Conservation (phyloP, 1,140 invertebrate genomes). For the Paracyclopina nana region DNA sequence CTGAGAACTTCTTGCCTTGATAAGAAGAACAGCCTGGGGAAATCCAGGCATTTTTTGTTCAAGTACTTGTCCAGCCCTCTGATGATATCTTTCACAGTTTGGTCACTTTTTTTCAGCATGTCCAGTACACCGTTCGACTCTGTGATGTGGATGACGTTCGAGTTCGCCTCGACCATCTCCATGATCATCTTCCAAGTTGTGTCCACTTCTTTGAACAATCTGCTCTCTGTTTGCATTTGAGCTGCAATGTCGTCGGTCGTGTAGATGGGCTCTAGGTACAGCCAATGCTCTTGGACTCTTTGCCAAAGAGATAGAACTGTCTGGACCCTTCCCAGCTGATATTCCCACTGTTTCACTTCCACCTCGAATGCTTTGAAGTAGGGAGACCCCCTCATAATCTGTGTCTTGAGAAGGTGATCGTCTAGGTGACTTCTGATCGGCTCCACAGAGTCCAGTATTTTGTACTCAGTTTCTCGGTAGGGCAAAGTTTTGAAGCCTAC, state of each 20-base stretch:
- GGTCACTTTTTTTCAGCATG: not conserved
- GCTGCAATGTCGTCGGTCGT: constrained; percentile 76
- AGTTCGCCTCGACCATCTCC: no score
- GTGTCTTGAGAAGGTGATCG: constrained; percentile 67
- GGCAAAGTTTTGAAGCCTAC: constrained; percentile 40
- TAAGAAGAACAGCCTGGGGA: no score
- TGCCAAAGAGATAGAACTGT: not conserved
- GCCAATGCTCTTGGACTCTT: not conserved
- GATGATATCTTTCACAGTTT: no score
- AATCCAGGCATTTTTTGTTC: no score
- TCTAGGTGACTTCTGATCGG: constrained; percentile 34
- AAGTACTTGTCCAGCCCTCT: no score
- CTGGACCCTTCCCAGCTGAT: not conserved
- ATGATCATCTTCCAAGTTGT: no score
- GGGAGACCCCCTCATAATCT: constrained; percentile 68
- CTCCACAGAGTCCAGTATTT: not conserved
- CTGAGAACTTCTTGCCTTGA: no score
- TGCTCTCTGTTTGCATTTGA: constrained; percentile 77
- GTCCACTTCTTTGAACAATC: constrained; percentile 38
- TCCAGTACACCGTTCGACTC: not conserved
- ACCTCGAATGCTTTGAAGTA: constrained; percentile 70
- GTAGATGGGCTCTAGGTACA: constrained; percentile 16
- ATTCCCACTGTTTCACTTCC: constrained; percentile 20
- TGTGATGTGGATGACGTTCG: not conserved
- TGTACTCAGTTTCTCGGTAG: constrained; percentile 40